phyloP scores from a whole-genome alignment of 2,888 invertebrate genomes.

The Dione juno region DNA sequence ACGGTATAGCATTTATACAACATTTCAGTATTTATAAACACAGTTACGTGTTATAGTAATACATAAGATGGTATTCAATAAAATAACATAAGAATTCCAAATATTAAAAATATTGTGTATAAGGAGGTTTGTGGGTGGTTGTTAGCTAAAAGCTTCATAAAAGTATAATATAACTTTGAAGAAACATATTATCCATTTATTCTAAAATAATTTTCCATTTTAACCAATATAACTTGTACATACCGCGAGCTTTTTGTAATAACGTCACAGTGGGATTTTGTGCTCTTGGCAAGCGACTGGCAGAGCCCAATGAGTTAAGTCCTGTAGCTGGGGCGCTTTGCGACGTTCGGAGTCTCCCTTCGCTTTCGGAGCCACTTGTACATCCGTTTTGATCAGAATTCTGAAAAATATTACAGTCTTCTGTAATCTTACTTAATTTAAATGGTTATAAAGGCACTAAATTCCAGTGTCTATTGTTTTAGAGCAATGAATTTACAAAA shows the following conservation, averaged over 20 bases:
- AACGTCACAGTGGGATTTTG: slow-evolving; percentile 95
- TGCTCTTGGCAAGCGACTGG: slow-evolving; percentile 87
- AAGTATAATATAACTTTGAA: too few relatives aligned
- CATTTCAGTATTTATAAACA: too few relatives aligned
- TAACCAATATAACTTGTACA: neutral
- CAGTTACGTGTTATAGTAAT: too few relatives aligned
- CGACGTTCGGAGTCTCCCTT: slow-evolving; percentile 79
- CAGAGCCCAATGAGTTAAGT: slow-evolving; percentile 67
- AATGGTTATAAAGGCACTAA: neutral
- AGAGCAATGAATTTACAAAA: slow-evolving; percentile 8
- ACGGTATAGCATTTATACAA: too few relatives aligned
- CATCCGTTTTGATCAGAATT: slow-evolving; percentile 74
- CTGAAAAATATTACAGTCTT: slow-evolving; percentile 56
- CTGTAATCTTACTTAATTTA: slow-evolving; percentile 4
- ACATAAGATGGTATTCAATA: too few relatives aligned
- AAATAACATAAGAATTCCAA: too few relatives aligned
- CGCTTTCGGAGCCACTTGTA: slow-evolving; percentile 75
- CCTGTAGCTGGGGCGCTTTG: slow-evolving; percentile 87
- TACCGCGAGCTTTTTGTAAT: slow-evolving; percentile 94
- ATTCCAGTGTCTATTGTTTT: slow-evolving; percentile 14
- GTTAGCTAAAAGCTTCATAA: too few relatives aligned
- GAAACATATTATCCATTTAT: neutral
- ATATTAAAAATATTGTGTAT: too few relatives aligned
- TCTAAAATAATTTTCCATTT: neutral
- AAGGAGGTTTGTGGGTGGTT: too few relatives aligned